Evolutionary conservation across 1,140 invertebrate species (phyloP).

Genomic region (Amphibalanus amphitrite): DNA sequence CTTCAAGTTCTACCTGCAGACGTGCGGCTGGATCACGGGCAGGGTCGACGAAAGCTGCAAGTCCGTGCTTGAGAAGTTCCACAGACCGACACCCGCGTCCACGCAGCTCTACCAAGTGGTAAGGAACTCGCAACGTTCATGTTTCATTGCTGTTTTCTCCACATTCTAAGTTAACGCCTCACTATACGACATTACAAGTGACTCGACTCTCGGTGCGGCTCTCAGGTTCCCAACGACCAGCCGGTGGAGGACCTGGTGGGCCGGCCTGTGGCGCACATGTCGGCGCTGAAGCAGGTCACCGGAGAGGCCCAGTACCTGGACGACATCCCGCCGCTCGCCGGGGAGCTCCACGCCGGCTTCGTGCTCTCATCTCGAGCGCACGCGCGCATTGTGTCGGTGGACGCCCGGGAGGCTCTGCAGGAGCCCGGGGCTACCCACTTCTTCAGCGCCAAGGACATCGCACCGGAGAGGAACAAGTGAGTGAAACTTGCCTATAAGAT

Average conservation of each 20-base stretch:
- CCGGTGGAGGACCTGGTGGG: slow-evolving; percentile 53
- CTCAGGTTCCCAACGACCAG: slow-evolving; percentile 40
- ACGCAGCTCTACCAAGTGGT: slow-evolving; percentile 63
- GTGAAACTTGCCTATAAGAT: too few species aligned
- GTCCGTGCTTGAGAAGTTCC: slow-evolving; percentile 39
- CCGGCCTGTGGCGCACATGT: slow-evolving; percentile 57
- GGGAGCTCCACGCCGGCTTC: slow-evolving; percentile 55
- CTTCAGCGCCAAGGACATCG: slow-evolving; percentile 37
- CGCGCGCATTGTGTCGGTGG: slow-evolving; percentile 56
- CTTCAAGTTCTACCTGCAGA: slow-evolving; percentile 65
- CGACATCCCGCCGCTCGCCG: slow-evolving; percentile 55
- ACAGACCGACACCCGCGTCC: slow-evolving; percentile 42
- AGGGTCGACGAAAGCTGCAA: neutral
- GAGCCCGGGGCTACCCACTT: slow-evolving; percentile 55
- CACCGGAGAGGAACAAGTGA: slow-evolving; percentile 35
- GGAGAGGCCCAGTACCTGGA: slow-evolving; percentile 85
- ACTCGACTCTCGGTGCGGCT: too few species aligned
- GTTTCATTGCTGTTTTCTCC: too few species aligned
- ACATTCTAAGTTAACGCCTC: too few species aligned
- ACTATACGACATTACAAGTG: too few species aligned
- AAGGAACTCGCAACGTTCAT: too few species aligned
- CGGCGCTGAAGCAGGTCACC: slow-evolving; percentile 71
- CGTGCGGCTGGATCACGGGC: neutral
- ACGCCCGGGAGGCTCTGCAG: slow-evolving; percentile 40
- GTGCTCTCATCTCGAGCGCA: slow-evolving; percentile 60